A percentile compares a stretch with the other conserved stretches of the same genome.
Evolutionary conservation across 1,140 invertebrate genomes (phyloP).

Genomic region (Dendrolimus punctatus): DNA sequence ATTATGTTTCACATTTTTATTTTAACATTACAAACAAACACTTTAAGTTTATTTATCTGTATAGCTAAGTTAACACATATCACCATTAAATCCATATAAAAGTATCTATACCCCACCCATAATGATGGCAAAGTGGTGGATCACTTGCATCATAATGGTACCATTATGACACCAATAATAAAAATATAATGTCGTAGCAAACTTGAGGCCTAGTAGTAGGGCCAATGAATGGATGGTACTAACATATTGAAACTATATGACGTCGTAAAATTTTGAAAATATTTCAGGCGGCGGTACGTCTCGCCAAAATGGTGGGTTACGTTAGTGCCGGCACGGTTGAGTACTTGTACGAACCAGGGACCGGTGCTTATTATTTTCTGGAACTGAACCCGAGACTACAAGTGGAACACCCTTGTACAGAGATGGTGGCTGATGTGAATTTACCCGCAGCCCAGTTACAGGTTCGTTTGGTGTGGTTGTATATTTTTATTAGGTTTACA

Average conservation of each 20-base stretch:
- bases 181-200: neutral
- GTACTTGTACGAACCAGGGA: slow-evolving; percentile 93
- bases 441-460: slow-evolving; percentile 97
- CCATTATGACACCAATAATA: neutral
- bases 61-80: no score
- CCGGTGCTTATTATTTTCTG: slow-evolving; percentile 94
- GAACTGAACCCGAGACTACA: slow-evolving; percentile 98
- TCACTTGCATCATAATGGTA: neutral
- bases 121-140: no score
- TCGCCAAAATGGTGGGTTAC: slow-evolving; percentile 99
- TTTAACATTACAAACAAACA: no score
- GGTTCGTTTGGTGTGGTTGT: slow-evolving; percentile 50
- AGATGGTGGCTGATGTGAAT: slow-evolving; percentile 99
- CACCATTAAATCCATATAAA: no score
- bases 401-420: slow-evolving; percentile 99
- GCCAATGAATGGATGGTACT: no score
- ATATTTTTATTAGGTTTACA: no score
- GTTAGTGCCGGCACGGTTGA: slow-evolving; percentile 99
- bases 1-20: no score
- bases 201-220: no score
- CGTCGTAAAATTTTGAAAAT: neutral
- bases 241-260: neutral
- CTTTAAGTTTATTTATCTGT: no score
- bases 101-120: no score
- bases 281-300: slow-evolving; percentile 89